These are phyloP conservation scores for Pionites leucogaster DNA, from an alignment of 2,113 vertebrate species.

Conservation along the genomic window DNA sequence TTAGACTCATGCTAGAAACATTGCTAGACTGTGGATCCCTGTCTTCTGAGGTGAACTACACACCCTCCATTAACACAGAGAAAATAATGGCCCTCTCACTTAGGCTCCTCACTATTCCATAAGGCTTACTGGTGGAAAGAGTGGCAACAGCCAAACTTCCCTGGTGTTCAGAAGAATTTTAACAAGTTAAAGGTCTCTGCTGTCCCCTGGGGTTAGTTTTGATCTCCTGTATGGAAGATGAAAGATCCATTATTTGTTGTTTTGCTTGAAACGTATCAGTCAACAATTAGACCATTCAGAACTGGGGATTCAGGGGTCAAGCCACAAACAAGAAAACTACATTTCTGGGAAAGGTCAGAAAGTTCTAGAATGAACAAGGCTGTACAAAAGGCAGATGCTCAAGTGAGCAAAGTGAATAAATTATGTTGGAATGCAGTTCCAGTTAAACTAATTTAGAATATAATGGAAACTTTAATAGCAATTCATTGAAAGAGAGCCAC, in stretches of 20 bases:
- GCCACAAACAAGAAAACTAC: neutral
- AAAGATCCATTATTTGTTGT: neutral
- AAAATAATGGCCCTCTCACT: neutral
- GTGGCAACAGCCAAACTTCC: neutral
- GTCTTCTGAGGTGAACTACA: neutral
- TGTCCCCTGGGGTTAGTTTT: neutral
- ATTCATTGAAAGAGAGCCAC: neutral
- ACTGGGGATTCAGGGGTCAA: neutral
- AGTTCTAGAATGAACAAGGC: neutral
- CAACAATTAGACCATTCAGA: neutral
- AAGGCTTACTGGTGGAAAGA: neutral
- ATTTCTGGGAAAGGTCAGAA: neutral
- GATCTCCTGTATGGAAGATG: neutral
- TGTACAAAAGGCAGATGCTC: neutral
- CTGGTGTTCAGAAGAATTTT: neutral
- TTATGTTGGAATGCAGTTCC: neutral
- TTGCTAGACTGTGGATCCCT: neutral
- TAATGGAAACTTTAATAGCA: neutral
- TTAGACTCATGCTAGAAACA: neutral
- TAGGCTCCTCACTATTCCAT: neutral
- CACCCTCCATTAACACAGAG: neutral
- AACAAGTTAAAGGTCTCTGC: neutral
- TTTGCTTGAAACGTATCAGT: neutral
- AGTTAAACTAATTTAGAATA: neutral
- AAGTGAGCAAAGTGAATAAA: neutral